Conservation (phyloP, 2,797 vertebrate species). For the Sebastes iracundus region DNA sequence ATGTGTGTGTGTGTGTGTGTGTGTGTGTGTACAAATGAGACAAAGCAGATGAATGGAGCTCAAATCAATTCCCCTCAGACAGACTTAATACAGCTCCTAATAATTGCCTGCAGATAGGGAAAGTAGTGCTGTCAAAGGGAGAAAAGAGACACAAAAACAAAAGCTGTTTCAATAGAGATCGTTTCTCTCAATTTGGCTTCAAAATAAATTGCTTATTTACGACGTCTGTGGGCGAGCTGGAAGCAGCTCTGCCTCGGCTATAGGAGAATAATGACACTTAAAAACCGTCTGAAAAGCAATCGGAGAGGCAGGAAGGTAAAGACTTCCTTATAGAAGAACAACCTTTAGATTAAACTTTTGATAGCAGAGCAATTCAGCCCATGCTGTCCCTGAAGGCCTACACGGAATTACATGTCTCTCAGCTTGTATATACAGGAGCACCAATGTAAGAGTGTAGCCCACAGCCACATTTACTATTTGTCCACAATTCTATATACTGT, state of each 20-base stretch:
- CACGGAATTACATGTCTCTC: conserved; percentile 11
- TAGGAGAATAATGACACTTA: conserved; percentile 59
- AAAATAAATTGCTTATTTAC: conserved; percentile 78
- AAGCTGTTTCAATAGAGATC: conserved; percentile 60
- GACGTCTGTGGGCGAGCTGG: conserved; percentile 60
- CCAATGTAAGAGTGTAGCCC: not conserved
- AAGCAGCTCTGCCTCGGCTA: conserved; percentile 43
- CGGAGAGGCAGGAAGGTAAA: conserved; percentile 33
- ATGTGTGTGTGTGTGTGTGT: conserved; percentile 23
- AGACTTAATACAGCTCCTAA: conserved; percentile 80
- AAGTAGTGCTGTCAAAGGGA: conserved; percentile 66
- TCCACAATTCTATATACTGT: not conserved
- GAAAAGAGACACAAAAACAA: conserved; percentile 73
- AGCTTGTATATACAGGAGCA: conserved; percentile 2
- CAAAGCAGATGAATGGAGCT: conserved; percentile 80
- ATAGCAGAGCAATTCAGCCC: conserved; percentile 17
- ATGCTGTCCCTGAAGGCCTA: not conserved
- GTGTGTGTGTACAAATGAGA: conserved; percentile 65
- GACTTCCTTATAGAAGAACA: conserved; percentile 33
- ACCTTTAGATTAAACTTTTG: conserved; percentile 44
- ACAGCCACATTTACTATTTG: not conserved
- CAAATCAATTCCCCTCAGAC: conserved; percentile 81
- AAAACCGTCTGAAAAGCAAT: conserved; percentile 50
- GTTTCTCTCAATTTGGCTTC: conserved; percentile 70
- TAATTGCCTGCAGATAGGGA: conserved; percentile 79